Percentiles rank a stretch among this genome's conserved stretches.
Evolutionary conservation across 2,888 invertebrate species (phyloP).

Genomic region (Morpho deidamia): DNA sequence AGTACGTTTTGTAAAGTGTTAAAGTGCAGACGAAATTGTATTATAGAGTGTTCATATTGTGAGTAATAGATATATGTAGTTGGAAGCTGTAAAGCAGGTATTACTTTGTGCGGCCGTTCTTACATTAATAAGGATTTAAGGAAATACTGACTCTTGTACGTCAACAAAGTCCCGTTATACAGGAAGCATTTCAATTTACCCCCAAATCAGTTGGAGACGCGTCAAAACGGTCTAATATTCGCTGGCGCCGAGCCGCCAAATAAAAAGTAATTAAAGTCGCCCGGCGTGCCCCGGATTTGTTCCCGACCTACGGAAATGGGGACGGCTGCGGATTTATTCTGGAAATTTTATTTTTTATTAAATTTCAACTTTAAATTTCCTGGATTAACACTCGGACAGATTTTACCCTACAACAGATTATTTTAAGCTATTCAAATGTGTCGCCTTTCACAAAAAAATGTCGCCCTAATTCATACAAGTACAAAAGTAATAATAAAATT

Average conservation of each 20-base stretch:
- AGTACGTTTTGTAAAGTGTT: too few relatives aligned
- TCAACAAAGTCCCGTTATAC: neutral
- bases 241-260: constrained; percentile 33
- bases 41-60: too few relatives aligned
- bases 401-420: neutral
- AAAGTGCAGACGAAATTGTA: too few relatives aligned
- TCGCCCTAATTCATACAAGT: too few relatives aligned
- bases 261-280: constrained; percentile 61
- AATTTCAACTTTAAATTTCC: constrained; percentile 19
- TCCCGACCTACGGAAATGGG: constrained; percentile 30
- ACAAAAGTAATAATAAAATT: too few relatives aligned
- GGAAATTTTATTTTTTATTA: constrained; percentile 26
- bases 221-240: constrained; percentile 36
- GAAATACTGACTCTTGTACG: too few relatives aligned
- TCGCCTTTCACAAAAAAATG: too few relatives aligned
- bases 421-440: too few relatives aligned
- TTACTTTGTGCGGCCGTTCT: too few relatives aligned
- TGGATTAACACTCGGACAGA: constrained; percentile 4
- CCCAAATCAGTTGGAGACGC: constrained; percentile 25
- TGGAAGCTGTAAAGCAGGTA: too few relatives aligned
- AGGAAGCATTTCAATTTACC: constrained; percentile 16
- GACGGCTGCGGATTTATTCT: constrained; percentile 30
- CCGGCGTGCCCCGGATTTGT: constrained; percentile 41
- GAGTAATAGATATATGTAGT: too few relatives aligned
- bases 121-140: too few relatives aligned